Base-by-base conservation (phyloP, 2,113 vertebrate genomes). In the Chunga burmeisteri region DNA sequence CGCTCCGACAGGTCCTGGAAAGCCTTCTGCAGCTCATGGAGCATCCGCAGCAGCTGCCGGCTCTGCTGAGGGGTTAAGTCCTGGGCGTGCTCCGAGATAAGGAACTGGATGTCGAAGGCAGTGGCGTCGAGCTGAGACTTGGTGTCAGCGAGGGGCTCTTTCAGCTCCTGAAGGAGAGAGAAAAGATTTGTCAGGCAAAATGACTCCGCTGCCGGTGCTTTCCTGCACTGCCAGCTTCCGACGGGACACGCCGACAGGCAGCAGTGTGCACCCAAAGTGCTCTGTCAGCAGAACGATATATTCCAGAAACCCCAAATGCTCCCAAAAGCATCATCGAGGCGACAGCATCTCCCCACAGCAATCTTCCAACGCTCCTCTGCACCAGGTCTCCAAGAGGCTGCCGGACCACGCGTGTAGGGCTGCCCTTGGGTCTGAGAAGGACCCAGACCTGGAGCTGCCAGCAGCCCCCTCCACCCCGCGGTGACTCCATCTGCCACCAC, bases 21-120 rank as follows among this genome's bases (percentile, higher is more conserved):
- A 81, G 98, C 95, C 88, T 83, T 98, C 97, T 99, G 99, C 63
- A 99, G 97, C 96, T 99, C 98, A 49, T 98, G 98, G 36, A 99
- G 98, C 95, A 98, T 98, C 88, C 98, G 97, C 82, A 99, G 98
- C 50, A 99, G 98, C 90, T 97, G 98, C 82, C 98, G 97, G 98
- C 98, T 99, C 97, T 99, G 99, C 93, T 99, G 98, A 5, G 99
- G 98, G 16, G 93, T 97, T 85, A 99, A 86, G 82, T 99, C 99
- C 96, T 98, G 99, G 1, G 99, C 98, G 1, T 98, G 98, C 98
- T 99, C 99, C 0, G 99, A 99, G 96, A 99, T 98, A 78, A 99
- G 99, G 82, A 98, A 68, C 97, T 99, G 99, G 88, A 99, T 95
- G 88, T 99, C 98, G 7, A 98, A 98, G 62, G 98, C 99, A 3